Percentiles rank a stretch among this genome's conserved stretches.
These are phyloP conservation scores for Colossoma macropomum DNA, from an alignment of 2,113 vertebrate genomes.

Conservation along the genomic window DNA sequence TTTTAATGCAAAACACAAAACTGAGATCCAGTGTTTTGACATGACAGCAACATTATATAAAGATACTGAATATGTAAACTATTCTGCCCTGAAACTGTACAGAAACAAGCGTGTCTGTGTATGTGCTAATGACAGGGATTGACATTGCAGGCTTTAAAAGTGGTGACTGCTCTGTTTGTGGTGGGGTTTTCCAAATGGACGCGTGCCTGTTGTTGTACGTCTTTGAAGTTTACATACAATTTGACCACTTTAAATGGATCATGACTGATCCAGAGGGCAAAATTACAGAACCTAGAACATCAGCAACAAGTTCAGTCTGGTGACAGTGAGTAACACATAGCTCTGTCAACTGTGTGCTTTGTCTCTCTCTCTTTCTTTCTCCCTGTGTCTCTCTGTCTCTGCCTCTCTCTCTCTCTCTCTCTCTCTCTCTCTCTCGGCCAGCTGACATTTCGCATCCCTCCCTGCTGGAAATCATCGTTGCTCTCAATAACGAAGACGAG, in stretches of 20 bases:
- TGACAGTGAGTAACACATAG: background rate
- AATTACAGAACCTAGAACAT: background rate
- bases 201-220: constrained; percentile 8
- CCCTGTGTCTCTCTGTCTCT: constrained; percentile 5
- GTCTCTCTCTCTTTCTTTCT: constrained; percentile 2
- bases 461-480: constrained; percentile 66
- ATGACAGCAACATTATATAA: background rate
- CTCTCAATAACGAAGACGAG: constrained; percentile 67
- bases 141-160: background rate
- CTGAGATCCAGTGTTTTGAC: background rate
- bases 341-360: background rate
- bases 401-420: constrained; percentile 6
- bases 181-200: constrained; percentile 23
- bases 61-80: background rate
- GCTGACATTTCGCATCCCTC: constrained; percentile 70
- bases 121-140: constrained; percentile 34
- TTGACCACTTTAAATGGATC: constrained; percentile 2
- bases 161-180: background rate
- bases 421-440: constrained; percentile 20
- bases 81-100: background rate
- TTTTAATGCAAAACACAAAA: too few relatives aligned
- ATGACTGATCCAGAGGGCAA: background rate
- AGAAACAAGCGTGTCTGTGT: constrained; percentile 4
- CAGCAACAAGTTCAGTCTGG: background rate
- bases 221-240: constrained; percentile 33